Conservation (phyloP, 2,113 vertebrate species). For the Excalfactoria chinensis region DNA sequence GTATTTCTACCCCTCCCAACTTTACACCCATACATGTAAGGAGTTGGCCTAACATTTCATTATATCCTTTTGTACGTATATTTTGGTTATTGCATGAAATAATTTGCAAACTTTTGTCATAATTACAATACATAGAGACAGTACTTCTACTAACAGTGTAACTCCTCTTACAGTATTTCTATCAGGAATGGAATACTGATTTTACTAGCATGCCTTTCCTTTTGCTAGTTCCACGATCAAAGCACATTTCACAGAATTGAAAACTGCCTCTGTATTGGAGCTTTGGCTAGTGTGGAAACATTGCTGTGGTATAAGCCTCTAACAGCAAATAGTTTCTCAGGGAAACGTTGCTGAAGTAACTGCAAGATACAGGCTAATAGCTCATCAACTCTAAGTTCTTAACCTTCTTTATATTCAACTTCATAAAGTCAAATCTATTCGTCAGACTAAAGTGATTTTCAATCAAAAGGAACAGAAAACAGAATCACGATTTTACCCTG, state of each 20-base stretch:
- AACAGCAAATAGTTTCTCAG: neutral
- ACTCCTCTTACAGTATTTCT: neutral
- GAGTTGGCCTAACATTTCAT: neutral
- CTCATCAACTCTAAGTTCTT: slow-evolving; percentile 32
- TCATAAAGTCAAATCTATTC: slow-evolving; percentile 56
- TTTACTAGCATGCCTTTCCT: neutral
- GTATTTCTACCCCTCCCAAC: accelerated
- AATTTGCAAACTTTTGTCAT: neutral
- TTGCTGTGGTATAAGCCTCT: neutral
- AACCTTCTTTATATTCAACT: slow-evolving; percentile 17
- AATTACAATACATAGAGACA: neutral
- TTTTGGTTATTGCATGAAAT: neutral
- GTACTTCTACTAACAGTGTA: neutral
- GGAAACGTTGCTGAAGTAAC: neutral
- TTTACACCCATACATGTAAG: neutral
- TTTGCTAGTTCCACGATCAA: neutral
- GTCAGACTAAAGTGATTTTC: slow-evolving; percentile 55
- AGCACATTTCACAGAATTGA: neutral
- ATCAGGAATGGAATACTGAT: neutral
- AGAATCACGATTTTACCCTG: slow-evolving; percentile 79
- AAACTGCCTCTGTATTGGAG: neutral
- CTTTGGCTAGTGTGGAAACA: neutral
- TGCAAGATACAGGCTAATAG: slow-evolving; percentile 21
- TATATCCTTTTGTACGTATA: accelerated
- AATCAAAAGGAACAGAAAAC: slow-evolving; percentile 44